These are phyloP conservation scores for Helicolenus hilgendorfi DNA, from an alignment of 2,797 vertebrate species.

Conservation along the genomic window DNA sequence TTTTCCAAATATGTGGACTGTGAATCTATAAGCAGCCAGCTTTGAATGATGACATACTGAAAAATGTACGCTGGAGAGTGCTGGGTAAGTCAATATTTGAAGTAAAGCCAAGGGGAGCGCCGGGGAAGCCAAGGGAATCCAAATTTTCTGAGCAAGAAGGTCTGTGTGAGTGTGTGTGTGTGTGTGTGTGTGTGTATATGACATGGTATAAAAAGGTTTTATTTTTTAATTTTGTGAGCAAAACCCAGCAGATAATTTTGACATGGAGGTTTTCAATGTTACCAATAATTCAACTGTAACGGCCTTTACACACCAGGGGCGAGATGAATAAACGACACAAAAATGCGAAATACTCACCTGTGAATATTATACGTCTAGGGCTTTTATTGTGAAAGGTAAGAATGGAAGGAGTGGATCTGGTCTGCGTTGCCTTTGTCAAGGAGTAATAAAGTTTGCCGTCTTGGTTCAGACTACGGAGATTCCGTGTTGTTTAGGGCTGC, in stretches of 20 bases:
- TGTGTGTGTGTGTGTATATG: not conserved
- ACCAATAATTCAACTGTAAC: not conserved
- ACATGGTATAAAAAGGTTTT: not conserved
- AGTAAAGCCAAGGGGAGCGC: constrained; percentile 14
- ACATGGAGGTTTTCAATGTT: not conserved
- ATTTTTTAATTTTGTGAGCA: not conserved
- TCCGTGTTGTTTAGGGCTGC: no score
- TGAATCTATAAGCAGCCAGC: constrained; percentile 1
- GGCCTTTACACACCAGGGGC: no score
- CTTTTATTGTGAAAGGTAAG: no score
- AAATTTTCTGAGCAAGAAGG: not conserved
- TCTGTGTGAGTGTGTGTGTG: not conserved
- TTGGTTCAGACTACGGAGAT: no score
- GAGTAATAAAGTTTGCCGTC: no score
- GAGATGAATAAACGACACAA: no score
- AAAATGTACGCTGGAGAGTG: not conserved
- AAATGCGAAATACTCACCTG: no score
- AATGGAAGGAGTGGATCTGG: no score
- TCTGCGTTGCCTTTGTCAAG: no score
- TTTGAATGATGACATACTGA: constrained; percentile 19
- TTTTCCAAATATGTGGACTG: constrained; percentile 1
- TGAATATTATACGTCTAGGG: no score
- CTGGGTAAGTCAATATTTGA: constrained; percentile 12
- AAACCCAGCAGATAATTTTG: not conserved
- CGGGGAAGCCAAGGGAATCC: constrained; percentile 8